phyloP scores from a whole-genome alignment of 2,797 vertebrate genomes.

The Periophthalmus magnuspinnatus region DNA sequence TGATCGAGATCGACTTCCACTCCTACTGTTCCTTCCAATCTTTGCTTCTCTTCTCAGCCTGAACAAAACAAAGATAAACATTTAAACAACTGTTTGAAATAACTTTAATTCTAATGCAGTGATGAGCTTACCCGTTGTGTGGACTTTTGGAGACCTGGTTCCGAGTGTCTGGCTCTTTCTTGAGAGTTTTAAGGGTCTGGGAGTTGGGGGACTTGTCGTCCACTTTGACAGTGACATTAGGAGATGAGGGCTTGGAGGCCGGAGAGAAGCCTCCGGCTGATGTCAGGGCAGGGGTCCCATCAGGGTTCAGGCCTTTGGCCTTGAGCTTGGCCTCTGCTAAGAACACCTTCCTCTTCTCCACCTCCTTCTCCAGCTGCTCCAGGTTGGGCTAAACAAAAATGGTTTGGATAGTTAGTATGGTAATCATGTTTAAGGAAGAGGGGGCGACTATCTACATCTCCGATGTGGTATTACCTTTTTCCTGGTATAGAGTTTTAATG shows the following conservation, averaged over 20 bases:
- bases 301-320: constrained; percentile 96
- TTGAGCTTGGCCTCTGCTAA: constrained; percentile 96
- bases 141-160: constrained; percentile 92
- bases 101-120: neutral
- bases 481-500: constrained; percentile 91
- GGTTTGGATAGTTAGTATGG: neutral
- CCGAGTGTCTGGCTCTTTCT: constrained; percentile 91
- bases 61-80: neutral
- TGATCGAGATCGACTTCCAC: constrained; percentile 86
- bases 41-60: constrained; percentile 94
- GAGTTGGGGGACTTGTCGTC: constrained; percentile 91
- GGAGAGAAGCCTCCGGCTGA: constrained; percentile 94
- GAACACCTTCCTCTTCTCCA: constrained; percentile 93
- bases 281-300: constrained; percentile 95
- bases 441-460: neutral
- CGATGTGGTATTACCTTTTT: constrained; percentile 84
- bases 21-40: constrained; percentile 90
- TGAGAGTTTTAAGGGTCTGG: constrained; percentile 83
- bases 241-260: constrained; percentile 93
- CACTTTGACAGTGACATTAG: constrained; percentile 83
- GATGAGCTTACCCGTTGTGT: constrained; percentile 92
- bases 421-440: neutral
- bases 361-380: constrained; percentile 94
- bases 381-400: constrained; percentile 86
- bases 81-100: neutral